These are phyloP conservation scores for Eugnorisma glareosa DNA, from an alignment of 2,888 invertebrate genomes.

Conservation along the genomic window DNA sequence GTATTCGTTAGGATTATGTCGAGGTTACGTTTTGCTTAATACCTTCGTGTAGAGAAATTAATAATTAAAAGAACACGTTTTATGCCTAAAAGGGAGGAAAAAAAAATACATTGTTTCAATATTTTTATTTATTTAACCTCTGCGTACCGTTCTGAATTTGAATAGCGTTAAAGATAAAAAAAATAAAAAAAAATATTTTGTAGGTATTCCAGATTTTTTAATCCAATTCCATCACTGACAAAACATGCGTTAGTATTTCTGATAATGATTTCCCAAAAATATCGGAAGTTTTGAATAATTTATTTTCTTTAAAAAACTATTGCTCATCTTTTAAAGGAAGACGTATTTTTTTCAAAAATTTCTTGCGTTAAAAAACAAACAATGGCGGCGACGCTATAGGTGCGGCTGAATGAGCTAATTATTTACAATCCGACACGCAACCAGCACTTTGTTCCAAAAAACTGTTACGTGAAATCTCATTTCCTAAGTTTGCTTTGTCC, in stretches of 20 bases:
- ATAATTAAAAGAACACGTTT: neutral
- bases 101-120: too few species aligned
- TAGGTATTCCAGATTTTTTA: neutral
- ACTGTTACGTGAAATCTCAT: constrained; percentile 89
- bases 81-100: too few species aligned
- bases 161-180: too few species aligned
- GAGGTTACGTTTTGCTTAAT: neutral
- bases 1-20: neutral
- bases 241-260: neutral
- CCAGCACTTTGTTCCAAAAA: constrained; percentile 82
- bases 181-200: neutral
- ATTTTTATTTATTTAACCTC: too few species aligned
- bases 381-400: constrained; percentile 84
- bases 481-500: constrained; percentile 87
- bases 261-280: constrained; percentile 14
- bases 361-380: constrained; percentile 82
- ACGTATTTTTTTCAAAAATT: constrained; percentile 77
- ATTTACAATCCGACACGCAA: constrained; percentile 90
- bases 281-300: neutral
- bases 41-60: too few species aligned
- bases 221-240: neutral
- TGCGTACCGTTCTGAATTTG: neutral
- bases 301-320: constrained; percentile 25
- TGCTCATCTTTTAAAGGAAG: constrained; percentile 74
- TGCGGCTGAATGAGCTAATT: constrained; percentile 88